These are phyloP conservation scores for Chironomus tepperi DNA, from an alignment of 1,140 invertebrate species.

Conservation along the genomic window DNA sequence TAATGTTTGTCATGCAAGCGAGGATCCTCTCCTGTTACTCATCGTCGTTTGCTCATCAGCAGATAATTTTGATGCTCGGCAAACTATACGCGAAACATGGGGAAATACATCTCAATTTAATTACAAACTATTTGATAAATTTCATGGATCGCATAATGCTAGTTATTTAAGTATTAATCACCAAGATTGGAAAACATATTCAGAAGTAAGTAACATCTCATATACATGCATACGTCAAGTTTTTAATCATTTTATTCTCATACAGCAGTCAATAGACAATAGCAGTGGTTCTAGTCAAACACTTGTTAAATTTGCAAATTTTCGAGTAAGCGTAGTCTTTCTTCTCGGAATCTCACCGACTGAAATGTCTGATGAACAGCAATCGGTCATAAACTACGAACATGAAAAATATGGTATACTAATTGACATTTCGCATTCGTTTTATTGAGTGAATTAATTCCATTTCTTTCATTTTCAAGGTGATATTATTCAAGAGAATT, in stretches of 20 bases:
- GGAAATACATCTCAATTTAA: slow-evolving; percentile 49
- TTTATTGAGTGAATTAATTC: slow-evolving; percentile 46
- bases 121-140: slow-evolving; percentile 41
- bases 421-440: slow-evolving; percentile 45
- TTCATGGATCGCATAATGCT: slow-evolving; percentile 32
- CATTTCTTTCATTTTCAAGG: slow-evolving; percentile 52
- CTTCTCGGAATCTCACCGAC: slow-evolving; percentile 31
- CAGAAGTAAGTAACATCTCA: slow-evolving; percentile 31
- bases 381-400: slow-evolving; percentile 18
- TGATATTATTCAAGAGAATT: slow-evolving; percentile 87
- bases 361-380: slow-evolving; percentile 26
- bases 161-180: slow-evolving; percentile 30
- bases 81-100: slow-evolving; percentile 74
- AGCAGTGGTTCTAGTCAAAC: neutral
- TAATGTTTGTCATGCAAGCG: slow-evolving; percentile 45
- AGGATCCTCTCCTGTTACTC: slow-evolving; percentile 47
- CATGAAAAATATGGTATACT: slow-evolving; percentile 29
- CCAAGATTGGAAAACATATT: slow-evolving; percentile 27
- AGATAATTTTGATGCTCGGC: slow-evolving; percentile 51
- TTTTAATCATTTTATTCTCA: neutral
- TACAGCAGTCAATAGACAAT: neutral
- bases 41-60: slow-evolving; percentile 67
- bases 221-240: neutral
- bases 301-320: slow-evolving; percentile 19
- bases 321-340: slow-evolving; percentile 33